These are phyloP conservation scores for Acanthosepion pharaonis DNA, from an alignment of 2,888 invertebrate species.

Conservation along the genomic window DNA sequence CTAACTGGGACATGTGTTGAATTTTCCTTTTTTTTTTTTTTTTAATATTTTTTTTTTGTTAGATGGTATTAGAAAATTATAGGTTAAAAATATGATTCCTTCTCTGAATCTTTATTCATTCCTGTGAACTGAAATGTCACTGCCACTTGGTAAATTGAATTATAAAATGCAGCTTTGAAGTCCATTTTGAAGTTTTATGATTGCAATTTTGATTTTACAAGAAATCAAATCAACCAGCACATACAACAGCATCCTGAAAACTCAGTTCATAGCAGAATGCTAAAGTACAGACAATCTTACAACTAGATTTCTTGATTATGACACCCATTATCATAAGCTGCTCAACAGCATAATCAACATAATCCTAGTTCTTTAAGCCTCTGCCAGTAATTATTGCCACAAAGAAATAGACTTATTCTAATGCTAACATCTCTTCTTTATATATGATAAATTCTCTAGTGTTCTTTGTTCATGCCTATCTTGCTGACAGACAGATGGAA, in stretches of 20 bases:
- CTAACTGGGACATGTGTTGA: too few species aligned
- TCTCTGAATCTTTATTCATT: not conserved
- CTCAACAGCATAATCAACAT: not conserved
- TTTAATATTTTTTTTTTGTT: too few species aligned
- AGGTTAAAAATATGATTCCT: not conserved
- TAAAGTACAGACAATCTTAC: not conserved
- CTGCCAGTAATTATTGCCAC: conserved; percentile 2
- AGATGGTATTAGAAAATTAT: not conserved
- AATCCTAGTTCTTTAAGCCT: conserved; percentile 6
- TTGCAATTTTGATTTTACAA: not conserved
- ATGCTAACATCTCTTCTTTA: not conserved
- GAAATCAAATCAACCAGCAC: not conserved
- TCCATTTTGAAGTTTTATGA: not conserved
- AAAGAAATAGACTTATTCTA: conserved; percentile 4
- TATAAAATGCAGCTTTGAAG: not conserved
- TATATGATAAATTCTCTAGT: not conserved
- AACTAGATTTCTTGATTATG: not conserved
- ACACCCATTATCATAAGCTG: not conserved
- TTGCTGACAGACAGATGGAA: not conserved
- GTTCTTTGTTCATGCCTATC: not conserved
- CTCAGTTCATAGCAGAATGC: not conserved
- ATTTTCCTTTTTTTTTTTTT: too few species aligned
- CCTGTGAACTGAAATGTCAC: not conserved
- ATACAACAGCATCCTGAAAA: too few species aligned
- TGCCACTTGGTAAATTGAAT: not conserved